Evolutionary conservation across 1,140 invertebrate species (phyloP), one percentile per base, ranked within the genome.

Genomic region (Zaprionus camerounensis): DNA sequence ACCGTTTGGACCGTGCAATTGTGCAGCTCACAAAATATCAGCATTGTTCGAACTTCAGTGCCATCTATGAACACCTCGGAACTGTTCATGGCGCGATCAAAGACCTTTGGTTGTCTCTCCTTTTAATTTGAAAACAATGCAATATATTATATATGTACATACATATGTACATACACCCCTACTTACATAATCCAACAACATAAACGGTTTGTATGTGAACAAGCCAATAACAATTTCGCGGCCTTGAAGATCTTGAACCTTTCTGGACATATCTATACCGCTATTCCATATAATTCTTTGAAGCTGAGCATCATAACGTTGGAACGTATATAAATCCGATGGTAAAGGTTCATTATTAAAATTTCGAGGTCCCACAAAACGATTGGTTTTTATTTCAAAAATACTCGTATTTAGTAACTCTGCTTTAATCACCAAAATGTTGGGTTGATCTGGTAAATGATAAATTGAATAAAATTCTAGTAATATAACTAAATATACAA

Each of bases 131-230:
- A 7, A 15, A 28, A 11, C 28, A 5, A 41, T 13, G 4, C 6
- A 31, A 31, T 31, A 9, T 31, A 31, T 31, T 31, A 2, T 2
- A 7, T 7, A 31, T 28, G 6, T 2, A 31, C 1, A 2, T 31
- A 31, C 28, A 31, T 31, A 31, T 7, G 9, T 31, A 31, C 28
- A 24, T 5, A 26, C 4, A 26, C 24, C 4, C 22, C 2, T 44
- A 69, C 84, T 38, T 53, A 91, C 84, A 72, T 78, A 80, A 38
- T 88, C 72, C 2, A 92, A 2, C 12, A 86, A 20, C 79, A 92
- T 83, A 44, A 90, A 92, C 6, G 91, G 91, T 9, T 87, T 78
- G 46, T 92, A 92, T 67, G 92, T 76, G 2, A 92, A 92, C 6
- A 85, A 44, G 1, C 75, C 87, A 11, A 86, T 57, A 13, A 88